Percentiles rank a stretch among this genome's conserved stretches.
Evolutionary conservation across 2,888 invertebrate genomes (phyloP).

Genomic region (Phasia obesa): DNA sequence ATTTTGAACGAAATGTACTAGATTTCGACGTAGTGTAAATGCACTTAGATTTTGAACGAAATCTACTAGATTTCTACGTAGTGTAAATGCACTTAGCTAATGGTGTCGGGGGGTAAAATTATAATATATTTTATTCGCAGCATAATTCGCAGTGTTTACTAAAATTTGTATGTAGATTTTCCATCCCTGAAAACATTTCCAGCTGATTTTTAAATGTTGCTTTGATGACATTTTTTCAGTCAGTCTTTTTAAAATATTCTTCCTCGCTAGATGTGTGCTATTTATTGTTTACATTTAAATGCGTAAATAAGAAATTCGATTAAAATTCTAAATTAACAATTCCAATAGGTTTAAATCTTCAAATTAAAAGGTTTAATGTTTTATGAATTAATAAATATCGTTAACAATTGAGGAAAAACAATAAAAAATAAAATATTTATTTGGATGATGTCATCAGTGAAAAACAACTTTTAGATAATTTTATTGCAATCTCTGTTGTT

Average conservation of each 20-base stretch:
- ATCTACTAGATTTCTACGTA: too few species aligned
- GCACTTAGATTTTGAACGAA: too few species aligned
- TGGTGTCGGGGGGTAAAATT: too few species aligned
- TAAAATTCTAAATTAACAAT: not conserved
- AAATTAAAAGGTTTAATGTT: not conserved
- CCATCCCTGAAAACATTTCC: not conserved
- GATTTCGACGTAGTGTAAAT: too few species aligned
- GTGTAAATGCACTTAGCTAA: too few species aligned
- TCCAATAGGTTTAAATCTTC: not conserved
- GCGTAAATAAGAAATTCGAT: not conserved
- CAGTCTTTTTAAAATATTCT: constrained; percentile 15
- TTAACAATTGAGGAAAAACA: not conserved
- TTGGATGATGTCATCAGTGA: constrained; percentile 60
- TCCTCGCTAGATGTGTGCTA: not conserved
- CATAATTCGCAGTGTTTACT: too few species aligned
- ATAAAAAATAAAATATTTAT: not conserved
- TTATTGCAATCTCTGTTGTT: constrained; percentile 11
- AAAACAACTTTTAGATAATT: constrained; percentile 36
- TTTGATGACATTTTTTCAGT: constrained; percentile 31
- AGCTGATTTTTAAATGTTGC: constrained; percentile 20
- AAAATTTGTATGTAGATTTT: too few species aligned
- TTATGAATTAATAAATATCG: not conserved
- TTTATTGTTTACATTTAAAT: constrained; percentile 14
- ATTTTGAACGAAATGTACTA: too few species aligned
- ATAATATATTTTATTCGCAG: too few species aligned